A percentile compares a stretch with the other conserved stretches of the same genome.
These are phyloP conservation scores for Sitophilus oryzae DNA, from an alignment of 1,140 invertebrate genomes.

Conservation along the genomic window DNA sequence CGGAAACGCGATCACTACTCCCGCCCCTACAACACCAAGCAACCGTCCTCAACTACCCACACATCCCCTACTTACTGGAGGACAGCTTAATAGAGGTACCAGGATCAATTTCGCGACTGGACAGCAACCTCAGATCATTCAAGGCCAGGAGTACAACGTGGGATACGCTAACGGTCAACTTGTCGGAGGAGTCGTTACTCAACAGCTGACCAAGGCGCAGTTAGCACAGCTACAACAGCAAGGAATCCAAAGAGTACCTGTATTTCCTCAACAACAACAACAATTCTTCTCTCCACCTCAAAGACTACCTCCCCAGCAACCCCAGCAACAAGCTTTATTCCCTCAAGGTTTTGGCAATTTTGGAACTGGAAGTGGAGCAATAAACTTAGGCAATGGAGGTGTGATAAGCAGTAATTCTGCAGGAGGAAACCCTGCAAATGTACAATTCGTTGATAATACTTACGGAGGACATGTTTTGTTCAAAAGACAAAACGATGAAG, in stretches of 20 bases:
- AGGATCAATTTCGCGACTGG: constrained; percentile 51
- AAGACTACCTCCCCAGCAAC: no score
- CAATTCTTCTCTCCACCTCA: background rate
- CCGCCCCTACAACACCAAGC: constrained; percentile 50
- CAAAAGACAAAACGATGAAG: constrained; percentile 46
- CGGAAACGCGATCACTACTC: constrained; percentile 56
- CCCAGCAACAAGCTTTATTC: constrained; percentile 12
- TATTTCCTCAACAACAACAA: constrained; percentile 15
- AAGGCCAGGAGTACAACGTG: constrained; percentile 47
- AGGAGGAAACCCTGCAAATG: constrained; percentile 41
- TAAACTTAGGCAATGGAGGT: constrained; percentile 16
- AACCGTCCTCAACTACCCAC: constrained; percentile 49
- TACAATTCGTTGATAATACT: constrained; percentile 51
- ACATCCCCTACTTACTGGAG: constrained; percentile 58
- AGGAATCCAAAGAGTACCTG: constrained; percentile 6
- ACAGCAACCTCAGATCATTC: constrained; percentile 46
- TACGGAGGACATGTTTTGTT: constrained; percentile 48
- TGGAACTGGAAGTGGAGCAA: constrained; percentile 20
- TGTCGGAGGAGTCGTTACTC: constrained; percentile 50
- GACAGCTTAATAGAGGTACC: constrained; percentile 58
- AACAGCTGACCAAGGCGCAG: constrained; percentile 44
- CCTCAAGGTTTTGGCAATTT: constrained; percentile 20
- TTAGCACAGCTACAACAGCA: constrained; percentile 25
- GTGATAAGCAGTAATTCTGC: constrained; percentile 23
- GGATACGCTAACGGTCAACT: constrained; percentile 58